A percentile compares a stretch with the other conserved stretches of the same genome.
phyloP scores from a whole-genome alignment of 2,797 vertebrate species.

The Botia kubotai region DNA sequence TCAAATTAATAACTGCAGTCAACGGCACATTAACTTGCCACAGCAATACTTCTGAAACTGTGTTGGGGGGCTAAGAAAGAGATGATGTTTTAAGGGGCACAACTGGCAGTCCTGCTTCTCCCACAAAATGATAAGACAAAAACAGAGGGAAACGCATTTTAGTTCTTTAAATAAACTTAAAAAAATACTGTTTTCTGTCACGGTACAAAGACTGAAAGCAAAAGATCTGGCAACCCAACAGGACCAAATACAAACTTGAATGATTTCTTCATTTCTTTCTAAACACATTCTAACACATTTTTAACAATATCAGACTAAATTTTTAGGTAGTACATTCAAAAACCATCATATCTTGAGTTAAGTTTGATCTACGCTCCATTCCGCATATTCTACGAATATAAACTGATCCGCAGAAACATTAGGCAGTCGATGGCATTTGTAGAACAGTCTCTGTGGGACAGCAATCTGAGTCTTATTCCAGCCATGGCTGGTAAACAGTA shows the following conservation, averaged over 20 bases:
- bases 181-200: too few species aligned
- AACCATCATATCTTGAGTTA: neutral
- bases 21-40: neutral
- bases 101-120: neutral
- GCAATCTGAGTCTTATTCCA: neutral
- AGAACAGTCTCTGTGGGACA: neutral
- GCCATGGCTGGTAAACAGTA: neutral
- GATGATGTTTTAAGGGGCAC: too few species aligned
- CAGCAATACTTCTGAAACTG: neutral
- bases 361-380: neutral
- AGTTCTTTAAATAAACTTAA: neutral
- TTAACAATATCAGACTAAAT: too few species aligned
- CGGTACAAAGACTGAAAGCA: too few species aligned
- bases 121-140: neutral
- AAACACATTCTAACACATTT: too few species aligned
- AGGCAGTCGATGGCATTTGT: neutral
- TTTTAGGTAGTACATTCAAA: too few species aligned
- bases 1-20: constrained; percentile 31
- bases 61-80: neutral
- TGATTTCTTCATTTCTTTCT: too few species aligned
- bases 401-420: neutral
- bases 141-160: neutral
- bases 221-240: too few species aligned
- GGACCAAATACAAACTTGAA: too few species aligned
- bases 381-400: neutral